Evolutionary conservation across 2,797 vertebrate species (phyloP).

Genomic region (Poeciliopsis turneri): DNA sequence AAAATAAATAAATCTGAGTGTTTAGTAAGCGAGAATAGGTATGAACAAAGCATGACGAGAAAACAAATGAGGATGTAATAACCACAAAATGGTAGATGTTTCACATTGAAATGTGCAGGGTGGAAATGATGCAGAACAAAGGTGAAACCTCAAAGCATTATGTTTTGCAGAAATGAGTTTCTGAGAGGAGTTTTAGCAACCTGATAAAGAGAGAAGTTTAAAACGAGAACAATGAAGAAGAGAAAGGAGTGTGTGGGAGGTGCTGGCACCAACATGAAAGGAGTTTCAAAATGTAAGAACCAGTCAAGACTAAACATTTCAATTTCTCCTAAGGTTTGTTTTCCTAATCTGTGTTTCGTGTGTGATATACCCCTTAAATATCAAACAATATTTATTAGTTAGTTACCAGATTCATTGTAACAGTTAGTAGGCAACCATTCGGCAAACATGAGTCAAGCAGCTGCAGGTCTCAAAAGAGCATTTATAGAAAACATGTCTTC

Average conservation of each 20-base stretch:
- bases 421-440: constrained; percentile 44
- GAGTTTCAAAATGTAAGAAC: not conserved
- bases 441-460: constrained; percentile 34
- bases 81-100: not conserved
- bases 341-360: not conserved
- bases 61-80: constrained; percentile 8
- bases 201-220: constrained; percentile 6
- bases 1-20: not conserved
- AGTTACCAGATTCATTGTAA: constrained; percentile 22
- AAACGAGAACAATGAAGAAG: constrained; percentile 8
- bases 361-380: not conserved
- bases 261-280: not conserved
- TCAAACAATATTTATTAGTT: not conserved
- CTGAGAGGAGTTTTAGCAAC: constrained; percentile 13
- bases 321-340: constrained; percentile 14
- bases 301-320: not conserved
- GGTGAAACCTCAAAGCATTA: constrained; percentile 32
- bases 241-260: constrained; percentile 8
- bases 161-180: constrained; percentile 27
- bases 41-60: not conserved
- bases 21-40: constrained; percentile 14
- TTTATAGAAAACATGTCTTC: constrained; percentile 43
- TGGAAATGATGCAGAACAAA: constrained; percentile 35
- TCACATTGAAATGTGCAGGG: constrained; percentile 22
- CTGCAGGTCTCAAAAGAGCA: constrained; percentile 15